Evolutionary conservation across 2,888 invertebrate species (phyloP), one percentile per base, ranked within the genome.

Genomic region (Epsilonema sp.): DNA sequence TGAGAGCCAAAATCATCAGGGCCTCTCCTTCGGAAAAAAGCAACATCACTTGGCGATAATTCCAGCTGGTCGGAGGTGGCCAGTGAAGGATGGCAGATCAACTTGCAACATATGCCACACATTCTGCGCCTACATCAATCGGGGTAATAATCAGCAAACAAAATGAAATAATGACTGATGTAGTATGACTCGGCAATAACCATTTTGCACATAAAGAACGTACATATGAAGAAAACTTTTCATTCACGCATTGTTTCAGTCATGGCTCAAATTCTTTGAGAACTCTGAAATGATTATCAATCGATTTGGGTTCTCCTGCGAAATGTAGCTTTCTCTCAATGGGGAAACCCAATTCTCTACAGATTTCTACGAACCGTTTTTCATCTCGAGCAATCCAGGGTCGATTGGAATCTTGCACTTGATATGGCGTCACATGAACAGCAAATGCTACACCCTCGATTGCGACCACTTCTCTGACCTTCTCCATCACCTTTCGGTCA

Each of bases 371-470:
- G 69, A 87, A 87, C 0, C 73, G 69, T 56, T 75, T 76, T 65
- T 86, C 82, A 67, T 87, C 85, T 53, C 77, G 75, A 16, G 78
- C 76, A 61, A 87, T 82, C 82, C 84, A 85, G 8, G 80, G 80
- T 47, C 85, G 72, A 25, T 76, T 72, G 51, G 77, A 75, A 63
- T 85, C 84, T 53, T 75, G 72, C 46, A 85, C 77, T 69, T 87
- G 86, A 69, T 86, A 86, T n/a, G 85, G 85, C 38, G 84, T 82
- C 48, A 87, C 81, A 67, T 86, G 83, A 37, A 84, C 74, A 60
- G 75, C 76, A n/a, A n/a, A n/a, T n/a, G n/a, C n/a, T n/a, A n/a
- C n/a, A n/a, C n/a, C n/a, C n/a, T n/a, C n/a, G n/a, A n/a, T n/a
- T n/a, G n/a, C n/a, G n/a, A n/a, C n/a, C n/a, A n/a, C n/a, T n/a